A percentile compares a stretch with the other conserved stretches of the same genome.
Evolutionary conservation across 2,888 invertebrate species (phyloP).

Genomic region (Pseudanteris insignis): DNA sequence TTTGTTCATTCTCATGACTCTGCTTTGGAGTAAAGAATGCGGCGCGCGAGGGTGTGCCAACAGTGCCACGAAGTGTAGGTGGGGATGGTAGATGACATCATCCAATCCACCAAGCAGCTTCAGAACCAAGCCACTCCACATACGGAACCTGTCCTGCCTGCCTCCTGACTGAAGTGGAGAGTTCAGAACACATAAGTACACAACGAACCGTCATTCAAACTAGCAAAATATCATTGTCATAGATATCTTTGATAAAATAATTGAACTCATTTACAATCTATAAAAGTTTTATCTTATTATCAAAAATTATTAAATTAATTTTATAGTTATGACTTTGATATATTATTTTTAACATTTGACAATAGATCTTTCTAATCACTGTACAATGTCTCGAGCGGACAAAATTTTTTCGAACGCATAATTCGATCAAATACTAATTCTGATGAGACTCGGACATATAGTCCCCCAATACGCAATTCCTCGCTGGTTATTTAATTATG

Average conservation of each 20-base stretch:
- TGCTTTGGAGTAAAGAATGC: constrained; percentile 67
- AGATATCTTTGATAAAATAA: constrained; percentile 12
- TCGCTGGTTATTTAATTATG: constrained; percentile 52
- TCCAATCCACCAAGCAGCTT: constrained; percentile 65
- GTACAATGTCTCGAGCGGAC: constrained; percentile 40
- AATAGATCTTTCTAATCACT: constrained; percentile 38
- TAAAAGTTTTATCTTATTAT: no score
- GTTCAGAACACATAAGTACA: constrained; percentile 67
- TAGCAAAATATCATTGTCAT: constrained; percentile 51
- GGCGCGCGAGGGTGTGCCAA: constrained; percentile 67
- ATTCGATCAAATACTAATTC: no score
- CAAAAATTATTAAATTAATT: no score
- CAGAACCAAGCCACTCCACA: constrained; percentile 65
- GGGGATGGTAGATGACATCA: constrained; percentile 65
- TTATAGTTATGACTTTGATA: no score
- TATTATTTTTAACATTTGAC: no score
- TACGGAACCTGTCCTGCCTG: constrained; percentile 67
- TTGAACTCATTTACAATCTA: neutral
- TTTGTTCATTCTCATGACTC: constrained; percentile 67
- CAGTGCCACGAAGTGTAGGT: constrained; percentile 65
- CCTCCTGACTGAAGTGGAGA: constrained; percentile 67
- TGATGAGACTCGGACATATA: constrained; percentile 49
- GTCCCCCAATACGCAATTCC: constrained; percentile 57
- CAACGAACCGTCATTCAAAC: constrained; percentile 62
- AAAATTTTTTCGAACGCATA: no score